Percentiles rank a stretch among this genome's conserved stretches.
Conservation (phyloP, 2,797 vertebrate genomes). For the Euthynnus affinis region DNA sequence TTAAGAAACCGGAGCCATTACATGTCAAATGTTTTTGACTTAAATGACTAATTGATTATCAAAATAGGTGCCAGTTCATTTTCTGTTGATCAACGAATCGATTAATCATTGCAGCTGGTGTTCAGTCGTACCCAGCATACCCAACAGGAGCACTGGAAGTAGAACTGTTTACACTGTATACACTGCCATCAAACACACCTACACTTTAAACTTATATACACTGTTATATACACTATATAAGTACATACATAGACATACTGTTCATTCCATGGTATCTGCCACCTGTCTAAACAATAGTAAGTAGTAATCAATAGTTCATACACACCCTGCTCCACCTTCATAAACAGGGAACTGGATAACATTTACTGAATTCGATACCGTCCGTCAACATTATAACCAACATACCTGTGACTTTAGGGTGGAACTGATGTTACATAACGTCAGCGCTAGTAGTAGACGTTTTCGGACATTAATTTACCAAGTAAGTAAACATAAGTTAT, state of each 20-base stretch:
- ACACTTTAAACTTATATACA: background rate
- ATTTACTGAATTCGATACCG: background rate
- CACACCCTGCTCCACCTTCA: background rate
- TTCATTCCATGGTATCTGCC: conserved; percentile 9
- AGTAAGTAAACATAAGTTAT: background rate
- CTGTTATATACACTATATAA: too few relatives aligned
- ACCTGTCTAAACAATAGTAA: conserved; percentile 3
- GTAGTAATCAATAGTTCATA: background rate
- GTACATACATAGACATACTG: too few relatives aligned
- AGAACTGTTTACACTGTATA: background rate
- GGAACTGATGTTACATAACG: background rate
- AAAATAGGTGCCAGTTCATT: too few relatives aligned
- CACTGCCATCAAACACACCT: background rate
- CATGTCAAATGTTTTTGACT: too few relatives aligned
- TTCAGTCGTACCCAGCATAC: background rate
- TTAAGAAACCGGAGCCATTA: too few relatives aligned
- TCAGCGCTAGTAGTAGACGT: background rate
- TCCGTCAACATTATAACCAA: background rate
- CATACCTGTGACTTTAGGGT: background rate
- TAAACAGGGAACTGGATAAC: background rate
- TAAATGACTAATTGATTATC: too few relatives aligned
- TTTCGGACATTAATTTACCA: background rate
- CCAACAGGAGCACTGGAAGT: background rate
- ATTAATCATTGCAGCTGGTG: too few relatives aligned
- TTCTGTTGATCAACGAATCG: too few relatives aligned